These are phyloP conservation scores for Urocyon cinereoargenteus DNA, from an alignment of 2,797 vertebrate species.

Conservation along the genomic window DNA sequence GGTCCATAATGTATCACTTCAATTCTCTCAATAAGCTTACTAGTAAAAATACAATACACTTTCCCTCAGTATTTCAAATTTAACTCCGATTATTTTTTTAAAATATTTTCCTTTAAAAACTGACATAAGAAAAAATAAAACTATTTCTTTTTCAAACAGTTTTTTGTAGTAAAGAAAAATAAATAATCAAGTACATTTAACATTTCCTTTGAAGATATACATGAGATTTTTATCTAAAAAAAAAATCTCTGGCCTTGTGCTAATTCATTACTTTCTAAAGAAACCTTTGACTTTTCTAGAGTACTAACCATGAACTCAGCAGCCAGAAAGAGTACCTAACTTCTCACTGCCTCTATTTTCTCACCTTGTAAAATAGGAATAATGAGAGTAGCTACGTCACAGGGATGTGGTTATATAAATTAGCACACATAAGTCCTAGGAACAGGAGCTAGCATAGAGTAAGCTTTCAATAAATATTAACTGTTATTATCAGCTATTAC, in stretches of 20 bases:
- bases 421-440: not conserved
- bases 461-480: not conserved
- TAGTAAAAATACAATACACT: conserved; percentile 67
- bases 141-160: not conserved
- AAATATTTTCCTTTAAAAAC: conserved; percentile 38
- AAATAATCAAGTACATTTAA: not conserved
- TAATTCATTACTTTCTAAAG: not conserved
- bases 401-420: not conserved
- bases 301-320: not conserved
- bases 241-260: not conserved
- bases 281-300: not conserved
- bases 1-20: conserved; percentile 63
- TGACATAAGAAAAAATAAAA: not conserved
- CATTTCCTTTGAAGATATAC: conserved; percentile 20
- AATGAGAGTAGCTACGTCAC: not conserved
- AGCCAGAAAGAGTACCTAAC: not conserved
- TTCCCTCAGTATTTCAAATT: conserved; percentile 61
- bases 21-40: conserved; percentile 59
- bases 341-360: not conserved
- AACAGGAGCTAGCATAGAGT: no score
- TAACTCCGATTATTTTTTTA: conserved; percentile 49
- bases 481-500: not conserved
- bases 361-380: not conserved
- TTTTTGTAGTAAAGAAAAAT: not conserved
- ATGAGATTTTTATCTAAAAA: not conserved